Conservation (phyloP, 2,113 vertebrate genomes). For the Oryctolagus cuniculus region DNA sequence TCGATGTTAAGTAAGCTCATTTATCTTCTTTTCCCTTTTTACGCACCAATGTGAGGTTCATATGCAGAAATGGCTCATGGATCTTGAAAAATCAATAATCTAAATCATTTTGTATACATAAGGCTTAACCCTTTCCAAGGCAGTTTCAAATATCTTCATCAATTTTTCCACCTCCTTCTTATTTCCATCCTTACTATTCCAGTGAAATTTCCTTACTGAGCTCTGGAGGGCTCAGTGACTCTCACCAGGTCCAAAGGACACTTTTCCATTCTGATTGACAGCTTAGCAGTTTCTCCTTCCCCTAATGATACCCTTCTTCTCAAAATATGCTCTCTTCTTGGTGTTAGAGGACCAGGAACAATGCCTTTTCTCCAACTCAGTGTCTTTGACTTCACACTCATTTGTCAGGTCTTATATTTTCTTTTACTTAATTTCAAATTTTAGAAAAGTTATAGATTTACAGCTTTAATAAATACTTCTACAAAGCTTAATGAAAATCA, state of each 20-base stretch:
- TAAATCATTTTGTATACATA: slow-evolving; percentile 42
- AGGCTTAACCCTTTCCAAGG: slow-evolving; percentile 31
- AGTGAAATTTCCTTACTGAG: not conserved
- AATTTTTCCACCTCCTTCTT: not conserved
- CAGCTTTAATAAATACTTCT: slow-evolving; percentile 19
- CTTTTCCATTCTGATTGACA: not conserved
- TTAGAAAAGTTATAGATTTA: not conserved
- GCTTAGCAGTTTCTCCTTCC: not conserved
- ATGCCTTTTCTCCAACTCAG: not conserved
- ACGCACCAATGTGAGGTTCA: slow-evolving; percentile 10
- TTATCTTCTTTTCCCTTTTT: slow-evolving; percentile 58
- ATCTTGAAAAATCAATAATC: slow-evolving; percentile 53
- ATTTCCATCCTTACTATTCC: not conserved
- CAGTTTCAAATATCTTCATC: not conserved
- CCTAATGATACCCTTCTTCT: not conserved
- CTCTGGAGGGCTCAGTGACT: no score
- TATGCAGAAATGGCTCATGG: slow-evolving; percentile 27
- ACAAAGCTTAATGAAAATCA: not conserved
- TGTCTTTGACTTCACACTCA: not conserved
- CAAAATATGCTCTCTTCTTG: not conserved
- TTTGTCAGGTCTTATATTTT: not conserved
- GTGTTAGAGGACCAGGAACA: not conserved
- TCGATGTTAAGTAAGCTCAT: slow-evolving; percentile 45
- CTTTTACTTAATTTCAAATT: slow-evolving; percentile 4
- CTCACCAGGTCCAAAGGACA: not conserved